These are phyloP conservation scores for Caenorhabditis sinica DNA, from an alignment of 2,888 invertebrate species.

Conservation along the genomic window DNA sequence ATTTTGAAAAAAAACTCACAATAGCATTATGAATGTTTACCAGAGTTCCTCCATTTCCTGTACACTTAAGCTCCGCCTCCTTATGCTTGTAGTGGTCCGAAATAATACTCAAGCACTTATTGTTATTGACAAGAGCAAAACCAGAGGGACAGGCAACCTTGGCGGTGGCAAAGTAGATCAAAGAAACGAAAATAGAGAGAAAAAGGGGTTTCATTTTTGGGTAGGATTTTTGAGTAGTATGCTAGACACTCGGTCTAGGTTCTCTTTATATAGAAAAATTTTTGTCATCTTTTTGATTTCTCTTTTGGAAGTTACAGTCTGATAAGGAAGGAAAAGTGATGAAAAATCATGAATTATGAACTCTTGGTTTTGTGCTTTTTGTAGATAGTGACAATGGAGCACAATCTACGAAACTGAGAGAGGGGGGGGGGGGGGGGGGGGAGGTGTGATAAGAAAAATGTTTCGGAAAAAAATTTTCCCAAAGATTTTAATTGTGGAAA, in stretches of 20 bases:
- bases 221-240: no score
- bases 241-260: no score
- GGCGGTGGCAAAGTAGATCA: no score
- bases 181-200: no score
- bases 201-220: no score
- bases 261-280: no score
- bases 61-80: conserved; percentile 26
- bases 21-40: conserved; percentile 36
- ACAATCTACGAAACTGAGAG: no score
- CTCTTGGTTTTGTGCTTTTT: not conserved
- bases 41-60: conserved; percentile 27
- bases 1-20: conserved; percentile 5
- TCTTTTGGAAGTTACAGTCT: not conserved
- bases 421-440: no score
- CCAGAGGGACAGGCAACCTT: not conserved
- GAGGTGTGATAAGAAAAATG: no score
- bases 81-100: conserved; percentile 12
- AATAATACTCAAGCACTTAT: conserved; percentile 20
- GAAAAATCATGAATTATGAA: not conserved
- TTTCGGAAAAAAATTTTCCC: not conserved
- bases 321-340: not conserved
- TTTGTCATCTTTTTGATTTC: no score
- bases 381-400: no score
- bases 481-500: no score
- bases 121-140: not conserved